phyloP scores from a whole-genome alignment of 92 coral and sea anemone species.

The Desmophyllum pertusum region DNA sequence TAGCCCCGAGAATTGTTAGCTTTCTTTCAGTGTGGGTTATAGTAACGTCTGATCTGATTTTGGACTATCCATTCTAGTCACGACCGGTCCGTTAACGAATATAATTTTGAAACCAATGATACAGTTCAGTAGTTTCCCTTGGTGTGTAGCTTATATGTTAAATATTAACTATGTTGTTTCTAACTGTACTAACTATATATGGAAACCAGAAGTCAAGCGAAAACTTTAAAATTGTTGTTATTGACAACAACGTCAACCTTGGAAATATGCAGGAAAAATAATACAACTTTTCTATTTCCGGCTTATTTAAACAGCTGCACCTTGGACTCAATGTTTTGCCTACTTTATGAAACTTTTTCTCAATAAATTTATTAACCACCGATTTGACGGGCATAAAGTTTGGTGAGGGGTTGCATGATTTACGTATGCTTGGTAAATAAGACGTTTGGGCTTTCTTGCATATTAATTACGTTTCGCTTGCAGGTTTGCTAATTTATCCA shows the following conservation, averaged over 20 bases:
- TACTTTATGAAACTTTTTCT: background rate
- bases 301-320: background rate
- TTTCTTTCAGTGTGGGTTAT: too few species aligned
- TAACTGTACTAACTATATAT: too few species aligned
- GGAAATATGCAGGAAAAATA: background rate
- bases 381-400: background rate
- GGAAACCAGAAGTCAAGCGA: background rate
- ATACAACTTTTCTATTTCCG: background rate
- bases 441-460: background rate
- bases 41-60: too few species aligned
- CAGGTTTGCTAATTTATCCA: background rate
- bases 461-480: background rate
- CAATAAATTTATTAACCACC: background rate
- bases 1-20: too few species aligned
- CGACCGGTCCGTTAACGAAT: too few species aligned
- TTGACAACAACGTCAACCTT: background rate
- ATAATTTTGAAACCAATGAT: too few species aligned
- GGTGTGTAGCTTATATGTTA: too few species aligned
- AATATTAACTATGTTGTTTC: too few species aligned
- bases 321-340: background rate
- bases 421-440: background rate
- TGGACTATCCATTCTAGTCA: too few species aligned
- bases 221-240: background rate
- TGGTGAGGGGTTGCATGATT: too few species aligned
- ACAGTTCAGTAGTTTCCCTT: too few species aligned